Evolutionary conservation across 2,113 vertebrate species (phyloP).

Genomic region (Scartelaos histophorus): DNA sequence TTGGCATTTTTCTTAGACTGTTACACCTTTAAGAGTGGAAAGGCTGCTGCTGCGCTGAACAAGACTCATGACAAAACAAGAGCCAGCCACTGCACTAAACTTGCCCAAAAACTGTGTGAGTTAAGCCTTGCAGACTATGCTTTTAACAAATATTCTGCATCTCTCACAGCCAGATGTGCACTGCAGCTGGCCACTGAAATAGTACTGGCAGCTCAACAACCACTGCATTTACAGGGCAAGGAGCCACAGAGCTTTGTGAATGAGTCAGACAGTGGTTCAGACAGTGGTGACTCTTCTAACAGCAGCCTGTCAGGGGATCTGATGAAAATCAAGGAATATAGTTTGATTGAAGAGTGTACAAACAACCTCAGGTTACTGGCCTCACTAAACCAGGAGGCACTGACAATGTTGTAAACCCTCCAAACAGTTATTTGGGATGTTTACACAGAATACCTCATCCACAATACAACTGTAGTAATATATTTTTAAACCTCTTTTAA

Average conservation of each 20-base stretch:
- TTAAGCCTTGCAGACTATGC: conserved; percentile 91
- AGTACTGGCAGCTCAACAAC: conserved; percentile 39
- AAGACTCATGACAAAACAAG: conserved; percentile 6
- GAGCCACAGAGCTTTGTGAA: conserved; percentile 5
- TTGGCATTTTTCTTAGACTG: conserved; percentile 89
- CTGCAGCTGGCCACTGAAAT: conserved; percentile 80
- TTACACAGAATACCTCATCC: background rate
- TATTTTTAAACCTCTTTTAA: background rate
- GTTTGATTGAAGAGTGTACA: conserved; percentile 76
- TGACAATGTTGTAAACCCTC: conserved; percentile 55
- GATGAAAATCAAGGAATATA: background rate
- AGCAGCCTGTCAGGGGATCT: background rate
- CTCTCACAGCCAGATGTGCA: conserved; percentile 84
- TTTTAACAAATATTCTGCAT: conserved; percentile 85
- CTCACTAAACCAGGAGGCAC: conserved; percentile 80
- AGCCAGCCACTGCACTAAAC: conserved; percentile 54
- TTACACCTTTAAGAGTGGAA: conserved; percentile 71
- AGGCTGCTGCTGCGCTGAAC: background rate
- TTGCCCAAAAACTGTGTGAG: conserved; percentile 83
- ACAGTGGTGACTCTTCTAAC: background rate
- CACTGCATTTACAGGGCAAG: background rate
- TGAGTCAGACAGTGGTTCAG: background rate
- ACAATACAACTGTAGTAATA: background rate
- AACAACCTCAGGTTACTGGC: conserved; percentile 83
- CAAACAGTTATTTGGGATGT: background rate